phyloP scores from a whole-genome alignment of 2,888 invertebrate species.

The Ectemnius cavifrons region DNA sequence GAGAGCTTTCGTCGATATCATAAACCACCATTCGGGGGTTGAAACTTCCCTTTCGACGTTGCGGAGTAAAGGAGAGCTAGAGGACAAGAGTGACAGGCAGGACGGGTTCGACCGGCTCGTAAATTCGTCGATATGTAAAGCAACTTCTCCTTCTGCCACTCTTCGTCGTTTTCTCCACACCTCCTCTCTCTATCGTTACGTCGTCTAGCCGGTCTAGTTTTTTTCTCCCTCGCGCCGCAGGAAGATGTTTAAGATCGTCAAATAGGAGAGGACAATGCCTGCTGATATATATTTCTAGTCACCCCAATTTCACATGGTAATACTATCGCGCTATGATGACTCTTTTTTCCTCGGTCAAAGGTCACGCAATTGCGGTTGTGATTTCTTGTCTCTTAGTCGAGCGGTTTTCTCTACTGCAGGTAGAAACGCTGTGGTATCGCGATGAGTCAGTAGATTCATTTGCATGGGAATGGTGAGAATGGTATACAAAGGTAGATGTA shows the following conservation, averaged over 20 bases:
- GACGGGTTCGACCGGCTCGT: conserved; percentile 62
- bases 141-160: conserved; percentile 44
- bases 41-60: conserved; percentile 48
- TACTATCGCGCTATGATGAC: conserved; percentile 31
- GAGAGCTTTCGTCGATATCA: conserved; percentile 66
- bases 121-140: conserved; percentile 73
- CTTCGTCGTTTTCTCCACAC: conserved; percentile 41
- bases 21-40: conserved; percentile 63
- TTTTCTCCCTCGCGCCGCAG: neutral
- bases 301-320: conserved; percentile 29
- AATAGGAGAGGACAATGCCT: conserved; percentile 20
- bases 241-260: conserved; percentile 45
- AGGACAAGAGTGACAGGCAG: conserved; percentile 46
- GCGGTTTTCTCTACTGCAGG: conserved; percentile 48
- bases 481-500: conserved; percentile 48
- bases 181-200: conserved; percentile 46
- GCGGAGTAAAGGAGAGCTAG: neutral
- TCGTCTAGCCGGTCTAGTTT: conserved; percentile 38
- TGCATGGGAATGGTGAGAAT: conserved; percentile 70
- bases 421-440: conserved; percentile 43
- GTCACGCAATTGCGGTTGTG: conserved; percentile 50
- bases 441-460: conserved; percentile 52
- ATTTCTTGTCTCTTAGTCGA: conserved; percentile 39
- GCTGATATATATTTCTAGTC: conserved; percentile 10
- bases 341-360: conserved; percentile 49